Conservation (phyloP, 2,888 invertebrate species). For the Heliothis peltigera region DNA sequence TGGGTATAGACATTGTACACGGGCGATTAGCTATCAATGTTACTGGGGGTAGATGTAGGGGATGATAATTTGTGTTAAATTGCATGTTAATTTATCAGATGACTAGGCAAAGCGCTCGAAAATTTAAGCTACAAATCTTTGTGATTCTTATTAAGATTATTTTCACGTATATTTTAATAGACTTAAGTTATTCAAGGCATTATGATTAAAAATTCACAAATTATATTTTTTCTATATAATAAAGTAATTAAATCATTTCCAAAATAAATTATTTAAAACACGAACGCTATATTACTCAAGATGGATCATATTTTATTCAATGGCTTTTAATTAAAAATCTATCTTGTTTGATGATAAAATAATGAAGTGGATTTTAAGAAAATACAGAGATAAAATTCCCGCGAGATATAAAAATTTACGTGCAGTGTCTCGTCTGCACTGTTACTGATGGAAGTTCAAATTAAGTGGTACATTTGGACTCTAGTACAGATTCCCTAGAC, state of each 20-base stretch:
- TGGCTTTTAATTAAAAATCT: slow-evolving; percentile 1
- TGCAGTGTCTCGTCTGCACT: slow-evolving; percentile 28
- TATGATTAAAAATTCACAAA: neutral
- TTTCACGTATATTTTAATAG: neutral
- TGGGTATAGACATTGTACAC: slow-evolving; percentile 65
- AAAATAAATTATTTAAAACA: neutral
- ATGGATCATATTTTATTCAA: neutral
- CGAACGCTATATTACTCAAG: neutral
- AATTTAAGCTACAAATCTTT: neutral
- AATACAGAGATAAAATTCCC: slow-evolving; percentile 3
- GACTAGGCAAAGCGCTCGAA: neutral
- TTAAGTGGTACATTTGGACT: slow-evolving; percentile 34
- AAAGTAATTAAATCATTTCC: too few relatives aligned
- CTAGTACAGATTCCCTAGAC: slow-evolving; percentile 21
- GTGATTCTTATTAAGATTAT: neutral
- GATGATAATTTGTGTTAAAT: slow-evolving; percentile 29
- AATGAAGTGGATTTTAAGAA: neutral
- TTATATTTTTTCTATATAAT: too few relatives aligned
- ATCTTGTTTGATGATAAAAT: neutral
- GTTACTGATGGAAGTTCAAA: slow-evolving; percentile 38
- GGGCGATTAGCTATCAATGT: slow-evolving; percentile 65
- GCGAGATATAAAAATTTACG: slow-evolving; percentile 15
- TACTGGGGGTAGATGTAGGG: slow-evolving; percentile 43
- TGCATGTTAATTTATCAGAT: slow-evolving; percentile 11
- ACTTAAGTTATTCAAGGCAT: neutral